These are phyloP conservation scores for Tuberolachnus salignus DNA, from an alignment of 2,888 invertebrate genomes.

Conservation along the genomic window DNA sequence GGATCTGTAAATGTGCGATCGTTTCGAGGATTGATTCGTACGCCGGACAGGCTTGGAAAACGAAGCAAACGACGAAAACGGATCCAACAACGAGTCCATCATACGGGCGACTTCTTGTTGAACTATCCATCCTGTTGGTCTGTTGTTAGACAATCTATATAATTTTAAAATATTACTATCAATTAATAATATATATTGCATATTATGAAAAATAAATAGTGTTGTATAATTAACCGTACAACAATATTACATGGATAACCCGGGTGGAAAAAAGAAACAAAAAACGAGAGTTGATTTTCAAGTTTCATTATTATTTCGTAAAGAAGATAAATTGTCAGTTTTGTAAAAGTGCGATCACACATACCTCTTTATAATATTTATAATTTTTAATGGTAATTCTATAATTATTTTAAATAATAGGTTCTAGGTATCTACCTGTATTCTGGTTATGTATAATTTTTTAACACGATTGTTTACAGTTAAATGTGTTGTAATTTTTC, in stretches of 20 bases:
- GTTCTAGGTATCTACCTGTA: no score
- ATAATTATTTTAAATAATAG: no score
- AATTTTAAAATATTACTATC: background rate
- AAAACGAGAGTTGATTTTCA: no score
- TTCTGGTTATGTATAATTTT: no score
- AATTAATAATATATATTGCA: background rate
- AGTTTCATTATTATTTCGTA: no score
- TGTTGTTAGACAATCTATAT: slow-evolving; percentile 45
- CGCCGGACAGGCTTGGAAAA: slow-evolving; percentile 59
- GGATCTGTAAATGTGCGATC: slow-evolving; percentile 68
- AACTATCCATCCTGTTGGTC: slow-evolving; percentile 60
- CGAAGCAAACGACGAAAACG: slow-evolving; percentile 69
- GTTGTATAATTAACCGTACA: background rate
- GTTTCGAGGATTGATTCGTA: slow-evolving; percentile 64
- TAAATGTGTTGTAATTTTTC: no score
- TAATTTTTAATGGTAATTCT: no score
- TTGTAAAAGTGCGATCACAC: no score
- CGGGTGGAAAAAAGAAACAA: background rate
- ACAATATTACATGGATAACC: background rate
- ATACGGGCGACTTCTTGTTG: slow-evolving; percentile 73
- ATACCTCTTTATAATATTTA: no score
- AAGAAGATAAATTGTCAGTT: no score
- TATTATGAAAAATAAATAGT: background rate
- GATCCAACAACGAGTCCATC: slow-evolving; percentile 76
- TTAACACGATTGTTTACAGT: no score